Base-by-base conservation (phyloP, 2,113 vertebrate species). In the Natator depressus region DNA sequence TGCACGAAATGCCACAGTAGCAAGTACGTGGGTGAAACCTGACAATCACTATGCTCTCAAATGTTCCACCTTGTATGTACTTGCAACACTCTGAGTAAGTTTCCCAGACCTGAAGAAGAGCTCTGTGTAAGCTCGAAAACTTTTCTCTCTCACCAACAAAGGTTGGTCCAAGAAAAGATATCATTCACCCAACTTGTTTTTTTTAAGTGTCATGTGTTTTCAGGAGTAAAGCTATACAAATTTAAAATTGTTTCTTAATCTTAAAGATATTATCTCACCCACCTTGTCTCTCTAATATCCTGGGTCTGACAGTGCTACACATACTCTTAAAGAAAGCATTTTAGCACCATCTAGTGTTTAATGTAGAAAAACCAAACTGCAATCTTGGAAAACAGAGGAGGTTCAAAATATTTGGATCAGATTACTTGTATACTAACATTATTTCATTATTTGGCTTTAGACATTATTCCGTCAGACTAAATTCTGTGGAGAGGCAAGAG, bases 261-360 rank as follows among this genome's bases (percentile, higher is more conserved):
- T 53, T 54, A 54, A 54, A 54, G 8, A 20, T 38, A 69, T n/a
- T 69, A 38, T 20, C 35, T 72, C 65, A 38, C 35, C 35, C n/a
- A 72, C n/a, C 35, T 11, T 22, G n/a, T 38, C 35, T 38, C n/a
- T 38, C 65, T 72, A 72, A n/a, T 72, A 72, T 38, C n/a, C 19
- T 72, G n/a, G n/a, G 9, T 38, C n/a, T 38, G 5, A 38, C 9
- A 22, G 4, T 1, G 13, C n/a, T 72, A 38, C 9, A 38, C n/a
- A 38, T 10, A 22, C n/a, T 22, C 17, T 72, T 72, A 72, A 72
- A 42, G 27, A 65, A 85, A 92, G 80, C 19, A 50, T 78, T 69
- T 16, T 83, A 92, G 94, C 96, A 87, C 96, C 95, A 96, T 50
- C 97, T 96, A 96, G 94, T 38, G 96, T 35, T 80, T 50, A 51